Evolutionary conservation across 2,888 invertebrate species (phyloP), one percentile per base, ranked within the genome.

Genomic region (Odiellus spinosus): DNA sequence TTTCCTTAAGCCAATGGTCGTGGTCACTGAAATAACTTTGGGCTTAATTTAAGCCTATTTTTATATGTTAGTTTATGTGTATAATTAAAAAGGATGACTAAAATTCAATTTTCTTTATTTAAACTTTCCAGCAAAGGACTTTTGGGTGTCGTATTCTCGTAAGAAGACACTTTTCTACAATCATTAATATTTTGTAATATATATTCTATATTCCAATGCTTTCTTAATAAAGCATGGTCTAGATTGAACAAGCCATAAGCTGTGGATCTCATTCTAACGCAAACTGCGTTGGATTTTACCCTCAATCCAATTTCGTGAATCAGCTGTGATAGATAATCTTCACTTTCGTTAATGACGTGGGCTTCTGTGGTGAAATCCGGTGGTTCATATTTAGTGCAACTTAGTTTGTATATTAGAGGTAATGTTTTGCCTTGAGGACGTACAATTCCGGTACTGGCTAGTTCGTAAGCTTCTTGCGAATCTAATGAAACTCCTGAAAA

Each of bases 311-410:
- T 68, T 52, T 88, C 83, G 61, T 87, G 78, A 12, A 93, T 67
- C n/a, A 95, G 59, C 1, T 74, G 71, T 63, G 77, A 78, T 15
- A 96, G 66, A 62, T 80, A 86, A 40, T 72, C 68, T 54, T 83
- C 82, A 57, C 76, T 75, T 66, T 91, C 93, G 67, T 91, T 90
- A 19, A 87, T 75, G 34, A 80, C 75, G 62, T 87, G 83, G 21
- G 95, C 69, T 71, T 93, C 84, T 61, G 96, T 66, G 12, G 80
- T 81, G 61, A 95, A 91, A 55, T 83, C 69, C 0, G 95, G 95
- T 12, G 77, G 72, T 19, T 78, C 68, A 63, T 85, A 91, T 52
- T 82, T 70, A 2, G 84, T 74, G 65, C 90, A 81, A 64, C 81
- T 84, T 21, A 95, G 75, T 20, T 82, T 78, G 65, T 93, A 95